Conservation (phyloP, 2,113 vertebrate genomes). For the Myxocyprinus asiaticus region DNA sequence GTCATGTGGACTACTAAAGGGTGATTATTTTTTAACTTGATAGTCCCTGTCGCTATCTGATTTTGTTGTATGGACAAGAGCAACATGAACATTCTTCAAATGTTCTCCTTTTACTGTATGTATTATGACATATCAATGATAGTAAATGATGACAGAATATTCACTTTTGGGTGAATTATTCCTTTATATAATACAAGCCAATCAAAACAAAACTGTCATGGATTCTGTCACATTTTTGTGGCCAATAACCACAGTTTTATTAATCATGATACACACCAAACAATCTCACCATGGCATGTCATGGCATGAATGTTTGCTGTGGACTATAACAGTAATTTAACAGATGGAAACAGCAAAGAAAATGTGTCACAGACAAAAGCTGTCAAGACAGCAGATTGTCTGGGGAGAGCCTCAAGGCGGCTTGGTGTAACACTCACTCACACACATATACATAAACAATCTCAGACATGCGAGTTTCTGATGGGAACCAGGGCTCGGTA, state of each 20-base stretch:
- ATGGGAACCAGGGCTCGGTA: slow-evolving; percentile 19
- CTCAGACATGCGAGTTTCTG: slow-evolving; percentile 39
- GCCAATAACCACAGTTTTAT: not conserved
- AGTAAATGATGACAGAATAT: not conserved
- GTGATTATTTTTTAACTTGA: no score
- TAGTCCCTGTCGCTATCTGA: no score
- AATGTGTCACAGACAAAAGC: slow-evolving; percentile 9
- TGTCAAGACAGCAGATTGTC: slow-evolving; percentile 46
- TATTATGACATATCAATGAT: no score
- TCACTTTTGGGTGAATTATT: not conserved
- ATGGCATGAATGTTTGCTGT: not conserved
- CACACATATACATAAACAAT: not conserved
- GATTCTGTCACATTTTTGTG: no score
- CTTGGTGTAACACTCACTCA: slow-evolving; percentile 16
- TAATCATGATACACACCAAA: not conserved
- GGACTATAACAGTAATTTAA: slow-evolving; percentile 13
- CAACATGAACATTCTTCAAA: not conserved
- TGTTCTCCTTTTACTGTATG: not conserved
- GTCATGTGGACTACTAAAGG: no score
- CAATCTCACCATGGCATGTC: not conserved
- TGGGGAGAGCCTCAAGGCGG: slow-evolving; percentile 9
- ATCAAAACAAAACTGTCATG: not conserved
- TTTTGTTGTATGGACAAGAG: no score
- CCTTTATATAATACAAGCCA: no score
- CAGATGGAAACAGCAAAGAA: slow-evolving; percentile 3